Percentiles rank a stretch among this genome's conserved stretches.
Conservation (phyloP, 2,113 vertebrate species). For the Oncorhynchus gorbuscha region DNA sequence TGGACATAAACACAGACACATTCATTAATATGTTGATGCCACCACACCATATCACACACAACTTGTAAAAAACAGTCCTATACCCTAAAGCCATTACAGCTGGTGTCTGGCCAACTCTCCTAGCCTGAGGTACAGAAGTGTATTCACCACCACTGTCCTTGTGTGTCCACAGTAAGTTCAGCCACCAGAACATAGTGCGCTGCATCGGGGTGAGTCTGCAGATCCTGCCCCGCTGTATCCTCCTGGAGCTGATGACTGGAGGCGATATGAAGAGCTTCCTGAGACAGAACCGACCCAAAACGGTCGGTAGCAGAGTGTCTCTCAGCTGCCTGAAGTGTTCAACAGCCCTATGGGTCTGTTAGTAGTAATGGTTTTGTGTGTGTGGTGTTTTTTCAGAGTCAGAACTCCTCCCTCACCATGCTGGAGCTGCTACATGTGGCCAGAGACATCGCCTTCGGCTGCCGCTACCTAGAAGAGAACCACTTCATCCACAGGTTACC, state of each 20-base stretch:
- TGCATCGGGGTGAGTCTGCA: slow-evolving; percentile 88
- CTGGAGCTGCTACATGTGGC: slow-evolving; percentile 87
- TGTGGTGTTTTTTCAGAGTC: slow-evolving; percentile 69
- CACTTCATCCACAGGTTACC: slow-evolving; percentile 90
- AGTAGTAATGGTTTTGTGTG: not conserved
- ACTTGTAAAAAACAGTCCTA: too few relatives aligned
- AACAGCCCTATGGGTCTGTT: too few relatives aligned
- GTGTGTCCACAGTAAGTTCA: slow-evolving; percentile 81
- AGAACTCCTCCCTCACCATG: slow-evolving; percentile 81
- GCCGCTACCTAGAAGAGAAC: slow-evolving; percentile 89
- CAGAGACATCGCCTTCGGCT: slow-evolving; percentile 86
- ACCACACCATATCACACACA: too few relatives aligned
- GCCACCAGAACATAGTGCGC: slow-evolving; percentile 85
- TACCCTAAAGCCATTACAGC: too few relatives aligned
- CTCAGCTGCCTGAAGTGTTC: not conserved
- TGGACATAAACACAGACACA: too few relatives aligned
- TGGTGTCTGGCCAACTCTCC: too few relatives aligned
- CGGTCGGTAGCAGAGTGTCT: slow-evolving; percentile 9
- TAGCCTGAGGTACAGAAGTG: too few relatives aligned
- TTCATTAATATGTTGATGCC: too few relatives aligned
- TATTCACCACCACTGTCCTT: not conserved
- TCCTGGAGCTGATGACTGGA: slow-evolving; percentile 91
- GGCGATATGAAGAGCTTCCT: slow-evolving; percentile 93
- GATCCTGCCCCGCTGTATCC: slow-evolving; percentile 85
- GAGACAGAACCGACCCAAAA: slow-evolving; percentile 72